phyloP scores from a whole-genome alignment of 2,113 vertebrate species.

The Buteo buteo region DNA sequence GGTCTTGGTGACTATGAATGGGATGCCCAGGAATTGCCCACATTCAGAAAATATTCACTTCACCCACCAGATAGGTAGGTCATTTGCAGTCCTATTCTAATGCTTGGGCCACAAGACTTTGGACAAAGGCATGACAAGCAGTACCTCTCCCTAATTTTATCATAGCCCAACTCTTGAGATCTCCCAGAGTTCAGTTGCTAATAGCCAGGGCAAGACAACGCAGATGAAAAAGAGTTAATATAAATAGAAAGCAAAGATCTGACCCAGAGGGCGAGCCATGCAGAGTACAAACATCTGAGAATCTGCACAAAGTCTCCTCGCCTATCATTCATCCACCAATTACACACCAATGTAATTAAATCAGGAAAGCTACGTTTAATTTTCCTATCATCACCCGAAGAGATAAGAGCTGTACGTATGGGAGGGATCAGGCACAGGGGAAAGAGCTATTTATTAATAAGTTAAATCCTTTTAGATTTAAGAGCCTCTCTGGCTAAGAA shows the following conservation, averaged over 20 bases:
- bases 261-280: background rate
- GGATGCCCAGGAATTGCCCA: background rate
- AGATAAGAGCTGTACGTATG: conserved; percentile 41
- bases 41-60: background rate
- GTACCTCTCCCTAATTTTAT: background rate
- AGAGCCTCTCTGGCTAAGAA: background rate
- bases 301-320: background rate
- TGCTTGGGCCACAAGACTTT: background rate
- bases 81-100: background rate
- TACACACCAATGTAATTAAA: conserved; percentile 45
- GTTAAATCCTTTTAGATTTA: conserved; percentile 38
- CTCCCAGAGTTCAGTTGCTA: background rate
- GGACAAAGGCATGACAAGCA: background rate
- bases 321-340: conserved; percentile 34
- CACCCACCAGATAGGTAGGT: background rate
- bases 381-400: conserved; percentile 29
- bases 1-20: background rate
- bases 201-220: background rate
- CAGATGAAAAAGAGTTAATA: background rate
- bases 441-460: conserved; percentile 54
- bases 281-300: conserved; percentile 7
- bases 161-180: background rate
- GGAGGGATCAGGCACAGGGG: conserved; percentile 25
- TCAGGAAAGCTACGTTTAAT: conserved; percentile 50
- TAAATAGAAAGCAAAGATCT: background rate